Conservation (phyloP, 2,797 vertebrate genomes). For the Sandelia bainsii region DNA sequence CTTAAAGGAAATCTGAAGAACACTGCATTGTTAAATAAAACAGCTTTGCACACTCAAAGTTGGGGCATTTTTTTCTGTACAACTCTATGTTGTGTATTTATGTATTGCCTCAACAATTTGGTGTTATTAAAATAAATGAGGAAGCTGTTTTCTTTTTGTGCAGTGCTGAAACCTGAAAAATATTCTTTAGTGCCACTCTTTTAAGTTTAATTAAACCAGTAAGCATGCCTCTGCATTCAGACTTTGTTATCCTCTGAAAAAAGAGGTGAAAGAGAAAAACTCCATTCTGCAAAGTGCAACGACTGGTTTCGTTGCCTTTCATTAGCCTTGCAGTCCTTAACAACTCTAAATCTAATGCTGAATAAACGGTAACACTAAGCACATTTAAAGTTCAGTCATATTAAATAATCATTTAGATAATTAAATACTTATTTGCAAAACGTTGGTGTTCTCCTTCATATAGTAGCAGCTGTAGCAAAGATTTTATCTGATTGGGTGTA, state of each 20-base stretch:
- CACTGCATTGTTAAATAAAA: too few species aligned
- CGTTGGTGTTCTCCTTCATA: neutral
- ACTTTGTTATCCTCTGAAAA: neutral
- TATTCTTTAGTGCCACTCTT: neutral
- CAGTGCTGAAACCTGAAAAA: neutral
- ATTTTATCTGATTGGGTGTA: neutral
- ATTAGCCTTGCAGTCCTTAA: neutral
- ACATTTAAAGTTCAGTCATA: neutral
- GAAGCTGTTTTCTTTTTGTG: too few species aligned
- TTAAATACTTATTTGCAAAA: neutral
- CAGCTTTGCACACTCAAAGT: too few species aligned
- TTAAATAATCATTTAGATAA: neutral
- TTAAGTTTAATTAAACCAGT: neutral
- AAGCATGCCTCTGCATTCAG: neutral
- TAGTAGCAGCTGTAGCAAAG: neutral
- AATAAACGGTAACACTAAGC: neutral
- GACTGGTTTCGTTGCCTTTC: slow-evolving; percentile 3
- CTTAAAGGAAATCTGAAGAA: too few species aligned
- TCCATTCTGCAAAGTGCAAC: slow-evolving; percentile 11
- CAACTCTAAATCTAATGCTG: neutral
- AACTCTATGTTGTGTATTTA: too few species aligned
- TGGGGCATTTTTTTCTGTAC: too few species aligned
- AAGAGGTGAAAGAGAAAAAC: rapidly evolving
- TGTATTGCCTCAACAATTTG: too few species aligned
- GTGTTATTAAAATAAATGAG: too few species aligned